These are phyloP conservation scores for Galemys pyrenaicus DNA, from an alignment of 2,113 vertebrate species.

Conservation along the genomic window DNA sequence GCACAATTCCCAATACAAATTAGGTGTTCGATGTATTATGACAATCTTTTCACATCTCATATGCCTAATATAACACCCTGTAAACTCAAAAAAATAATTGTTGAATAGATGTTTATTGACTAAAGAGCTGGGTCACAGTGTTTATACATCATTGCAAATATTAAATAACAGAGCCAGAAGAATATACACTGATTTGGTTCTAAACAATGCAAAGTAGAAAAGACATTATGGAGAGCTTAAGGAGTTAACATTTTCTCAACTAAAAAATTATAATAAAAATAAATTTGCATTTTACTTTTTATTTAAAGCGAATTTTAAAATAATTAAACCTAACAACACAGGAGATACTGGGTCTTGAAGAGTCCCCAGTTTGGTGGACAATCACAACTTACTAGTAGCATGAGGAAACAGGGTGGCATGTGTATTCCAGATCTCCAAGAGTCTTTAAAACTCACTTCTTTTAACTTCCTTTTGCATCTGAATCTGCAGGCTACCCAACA, in stretches of 20 bases:
- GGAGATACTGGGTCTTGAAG: background rate
- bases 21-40: background rate
- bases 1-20: background rate
- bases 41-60: background rate
- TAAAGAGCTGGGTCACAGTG: background rate
- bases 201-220: background rate
- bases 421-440: background rate
- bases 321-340: background rate
- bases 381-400: background rate
- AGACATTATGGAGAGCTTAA: background rate
- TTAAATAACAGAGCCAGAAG: background rate
- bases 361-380: background rate
- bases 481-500: background rate
- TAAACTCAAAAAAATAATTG: constrained; percentile 3
- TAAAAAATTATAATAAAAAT: constrained; percentile 11
- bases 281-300: constrained; percentile 22
- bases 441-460: background rate
- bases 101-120: background rate
- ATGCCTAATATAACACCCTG: background rate
- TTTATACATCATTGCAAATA: background rate
- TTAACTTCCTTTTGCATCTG: background rate
- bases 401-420: fast-evolving
- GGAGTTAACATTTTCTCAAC: background rate
- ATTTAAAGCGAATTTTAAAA: background rate
- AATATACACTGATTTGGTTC: background rate